Evolutionary conservation across 2,888 invertebrate genomes (phyloP).

Genomic region (Chymomyza caudatula): DNA sequence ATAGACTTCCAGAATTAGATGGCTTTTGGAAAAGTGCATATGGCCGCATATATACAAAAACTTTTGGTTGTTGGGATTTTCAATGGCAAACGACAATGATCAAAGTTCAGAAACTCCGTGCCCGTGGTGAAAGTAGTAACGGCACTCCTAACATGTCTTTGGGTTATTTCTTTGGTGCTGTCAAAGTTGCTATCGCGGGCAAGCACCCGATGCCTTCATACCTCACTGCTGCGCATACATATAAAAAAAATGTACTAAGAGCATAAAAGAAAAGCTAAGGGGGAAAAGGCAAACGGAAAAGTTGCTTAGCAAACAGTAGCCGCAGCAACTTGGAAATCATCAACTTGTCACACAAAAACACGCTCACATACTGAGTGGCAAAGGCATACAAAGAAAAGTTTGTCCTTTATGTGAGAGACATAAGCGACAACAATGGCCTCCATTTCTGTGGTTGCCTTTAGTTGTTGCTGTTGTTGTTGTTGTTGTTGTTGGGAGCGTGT

Average conservation of each 20-base stretch:
- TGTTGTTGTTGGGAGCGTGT: slow-evolving; percentile 7
- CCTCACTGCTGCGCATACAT: neutral
- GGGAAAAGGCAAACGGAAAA: neutral
- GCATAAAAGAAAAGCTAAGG: neutral
- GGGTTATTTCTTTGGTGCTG: no score
- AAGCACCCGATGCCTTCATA: no score
- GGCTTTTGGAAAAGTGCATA: no score
- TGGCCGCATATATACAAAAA: neutral
- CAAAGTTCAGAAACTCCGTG: neutral
- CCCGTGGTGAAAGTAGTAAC: no score
- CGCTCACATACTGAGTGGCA: neutral
- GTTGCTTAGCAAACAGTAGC: neutral
- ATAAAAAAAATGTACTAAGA: neutral
- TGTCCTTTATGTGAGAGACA: neutral
- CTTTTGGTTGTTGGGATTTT: neutral
- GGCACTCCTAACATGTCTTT: no score
- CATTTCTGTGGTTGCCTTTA: neutral
- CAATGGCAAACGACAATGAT: neutral
- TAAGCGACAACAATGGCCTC: neutral
- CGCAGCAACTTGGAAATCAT: slow-evolving; percentile 1
- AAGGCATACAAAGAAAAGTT: slow-evolving; percentile 14
- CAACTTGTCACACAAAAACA: neutral
- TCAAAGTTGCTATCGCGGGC: no score
- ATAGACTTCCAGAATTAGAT: no score
- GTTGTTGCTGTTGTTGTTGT: neutral